A percentile compares a stretch with the other conserved stretches of the same genome.
These are phyloP conservation scores for Alligator sinensis DNA, from an alignment of 2,113 vertebrate species.

Conservation along the genomic window DNA sequence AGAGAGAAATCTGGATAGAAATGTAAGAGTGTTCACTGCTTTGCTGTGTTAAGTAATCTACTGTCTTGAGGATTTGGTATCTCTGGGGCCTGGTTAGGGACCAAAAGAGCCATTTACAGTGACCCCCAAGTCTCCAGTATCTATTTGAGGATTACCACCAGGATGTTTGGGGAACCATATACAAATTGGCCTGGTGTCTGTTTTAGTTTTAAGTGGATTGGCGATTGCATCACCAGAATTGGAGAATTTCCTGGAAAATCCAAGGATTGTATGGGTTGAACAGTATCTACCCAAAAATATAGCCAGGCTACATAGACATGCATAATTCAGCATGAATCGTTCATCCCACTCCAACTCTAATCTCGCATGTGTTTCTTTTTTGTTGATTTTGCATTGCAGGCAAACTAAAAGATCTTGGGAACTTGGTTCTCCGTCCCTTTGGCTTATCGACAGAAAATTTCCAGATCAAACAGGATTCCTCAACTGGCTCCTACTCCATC, in stretches of 20 bases:
- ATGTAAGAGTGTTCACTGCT: not conserved
- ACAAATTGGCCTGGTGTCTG: not conserved
- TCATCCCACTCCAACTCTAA: not conserved
- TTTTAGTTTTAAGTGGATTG: not conserved
- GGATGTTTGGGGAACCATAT: rapidly evolving
- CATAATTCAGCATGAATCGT: not conserved
- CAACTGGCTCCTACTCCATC: slow-evolving; percentile 93
- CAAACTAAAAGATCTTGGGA: slow-evolving; percentile 96
- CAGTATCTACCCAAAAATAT: not conserved
- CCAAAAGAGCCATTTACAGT: not conserved
- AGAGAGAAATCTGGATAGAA: not conserved
- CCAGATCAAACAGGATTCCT: slow-evolving; percentile 92
- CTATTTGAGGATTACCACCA: not conserved
- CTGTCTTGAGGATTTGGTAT: not conserved
- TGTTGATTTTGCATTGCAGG: slow-evolving; percentile 76
- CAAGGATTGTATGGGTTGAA: not conserved
- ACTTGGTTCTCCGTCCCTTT: slow-evolving; percentile 94
- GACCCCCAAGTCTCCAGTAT: not conserved
- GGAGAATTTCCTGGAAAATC: not conserved
- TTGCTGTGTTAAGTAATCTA: not conserved
- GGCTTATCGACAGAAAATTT: slow-evolving; percentile 97
- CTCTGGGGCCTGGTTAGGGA: not conserved
- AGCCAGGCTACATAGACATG: not conserved
- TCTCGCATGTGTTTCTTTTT: slow-evolving; percentile 13
- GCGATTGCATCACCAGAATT: not conserved